Evolutionary conservation across 2,888 invertebrate species (phyloP), one percentile per base, ranked within the genome.

Genomic region (Pristionchus entomophagus): DNA sequence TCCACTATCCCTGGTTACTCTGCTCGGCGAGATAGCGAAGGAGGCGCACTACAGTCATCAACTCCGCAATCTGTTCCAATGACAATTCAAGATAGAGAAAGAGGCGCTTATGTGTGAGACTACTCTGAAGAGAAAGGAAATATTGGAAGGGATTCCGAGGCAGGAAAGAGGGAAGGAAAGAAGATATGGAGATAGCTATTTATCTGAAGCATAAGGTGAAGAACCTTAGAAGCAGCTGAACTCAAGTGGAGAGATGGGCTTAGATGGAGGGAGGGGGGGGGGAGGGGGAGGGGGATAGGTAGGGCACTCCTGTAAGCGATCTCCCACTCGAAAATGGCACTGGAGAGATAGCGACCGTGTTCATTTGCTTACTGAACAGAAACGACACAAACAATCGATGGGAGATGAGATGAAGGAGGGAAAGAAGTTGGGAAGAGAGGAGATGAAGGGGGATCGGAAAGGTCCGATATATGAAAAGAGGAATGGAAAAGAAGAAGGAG

Each of bases 261-360:
- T n/a, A n/a, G n/a, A n/a, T n/a, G n/a, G n/a, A n/a, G 56, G 10
- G 45, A 56, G 56, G 56, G 56, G 56, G 14, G 5, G 10, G 5
- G 56, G 56, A 22, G 22, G n/a, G 22, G n/a, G 22, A 22, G 22
- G n/a, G 56, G n/a, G 56, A 56, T 17, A 69, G 69, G n/a, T 12
- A 73, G 69, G 41, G 26, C 73, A 45, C 73, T 73, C 73, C 73
- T 73, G 73, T 73, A 73, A 73, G 73, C 38, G 73, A 73, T 41
- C 32, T 65, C 17, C 45, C 45, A 41, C 41, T 41, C 8, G 32
- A 41, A 45, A 45, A 41, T 26, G 10, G 5, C 73, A 45, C 45
- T 73, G 22, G 45, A 73, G 73, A 73, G 73, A 73, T 45, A 45
- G 73, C 38, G 73, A 69, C 41, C 69, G 41, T 29, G 59, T 32